Evolutionary conservation across 2,113 vertebrate genomes (phyloP).

Genomic region (Peucedramus taeniatus): DNA sequence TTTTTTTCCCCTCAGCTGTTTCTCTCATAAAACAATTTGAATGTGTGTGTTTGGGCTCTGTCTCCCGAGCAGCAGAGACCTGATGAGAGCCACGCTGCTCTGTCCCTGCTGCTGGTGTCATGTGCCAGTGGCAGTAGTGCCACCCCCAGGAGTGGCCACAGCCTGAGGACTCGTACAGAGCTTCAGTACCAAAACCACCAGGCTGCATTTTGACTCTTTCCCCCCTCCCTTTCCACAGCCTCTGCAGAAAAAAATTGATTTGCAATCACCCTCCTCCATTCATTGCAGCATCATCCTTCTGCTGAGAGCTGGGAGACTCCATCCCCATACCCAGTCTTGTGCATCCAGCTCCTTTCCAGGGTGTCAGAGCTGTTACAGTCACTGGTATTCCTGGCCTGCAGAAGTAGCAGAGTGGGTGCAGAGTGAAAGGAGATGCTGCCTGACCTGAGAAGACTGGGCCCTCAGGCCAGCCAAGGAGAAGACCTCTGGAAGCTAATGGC

Average conservation of each 20-base stretch:
- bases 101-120: accelerated
- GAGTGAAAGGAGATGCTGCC: background rate
- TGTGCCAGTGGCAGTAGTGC: background rate
- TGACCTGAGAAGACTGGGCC: background rate
- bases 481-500: background rate
- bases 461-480: background rate
- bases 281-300: background rate
- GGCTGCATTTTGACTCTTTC: background rate
- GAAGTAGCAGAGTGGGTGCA: background rate
- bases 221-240: background rate
- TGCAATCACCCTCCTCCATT: background rate
- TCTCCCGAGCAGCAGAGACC: background rate
- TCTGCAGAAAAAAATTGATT: background rate
- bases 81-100: accelerated
- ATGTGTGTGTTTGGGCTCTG: background rate
- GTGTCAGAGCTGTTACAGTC: background rate
- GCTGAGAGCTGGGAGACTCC: background rate
- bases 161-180: background rate
- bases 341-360: background rate
- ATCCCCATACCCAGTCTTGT: background rate
- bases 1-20: background rate
- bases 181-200: background rate
- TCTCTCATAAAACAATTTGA: background rate
- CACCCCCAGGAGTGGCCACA: too few relatives aligned
- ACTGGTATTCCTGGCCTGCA: background rate